Evolutionary conservation across 2,797 vertebrate genomes (phyloP), one percentile per base, ranked within the genome.

Genomic region (Neoniphon sammara): DNA sequence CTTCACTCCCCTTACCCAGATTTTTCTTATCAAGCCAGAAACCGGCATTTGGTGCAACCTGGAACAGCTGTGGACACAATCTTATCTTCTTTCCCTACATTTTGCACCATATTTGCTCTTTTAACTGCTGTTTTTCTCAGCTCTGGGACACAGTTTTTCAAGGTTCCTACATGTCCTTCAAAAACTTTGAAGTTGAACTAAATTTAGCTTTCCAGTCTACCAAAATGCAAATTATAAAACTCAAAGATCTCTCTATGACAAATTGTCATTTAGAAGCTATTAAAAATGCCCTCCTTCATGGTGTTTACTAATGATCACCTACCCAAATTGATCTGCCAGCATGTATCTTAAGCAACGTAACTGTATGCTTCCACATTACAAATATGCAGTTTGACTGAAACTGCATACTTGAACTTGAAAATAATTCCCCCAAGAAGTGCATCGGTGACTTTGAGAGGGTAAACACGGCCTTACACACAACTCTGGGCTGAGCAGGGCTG

Each of bases 401-500:
- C 47, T 25, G 12, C 18, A 17, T 27, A 27, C 25, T 27, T 27
- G 25, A 27, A 27, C 11, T 31, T 12, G 54, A 64, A 50, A 1
- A 4, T 5, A 5, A 0, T 25, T 3, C 30, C 27, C 11, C 7
- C 34, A 53, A 5, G 20, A 7, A 69, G 25, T 27, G 25, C 25
- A 27, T 27, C 25, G 63, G 3, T 25, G 2, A 44, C 9, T 21
- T 27, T 57, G 68, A 34, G 21, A 12, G 20, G 36, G 27, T 36
- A 23, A 34, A 7, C 3, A 15, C 9, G 21, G 61, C 82, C 96
- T 95, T 92, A 97, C 96, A 94, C 96, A 97, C 74, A 97, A 90
- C 81, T 95, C 94, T 0, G 95, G 88, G 76, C 94, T 96, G 90
- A 95, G 83, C 85, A 97, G 92, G 0, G 96, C 96, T 0, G 96